Evolutionary conservation across 1,140 invertebrate genomes (phyloP).

Genomic region (Philotrypesis tridentata): DNA sequence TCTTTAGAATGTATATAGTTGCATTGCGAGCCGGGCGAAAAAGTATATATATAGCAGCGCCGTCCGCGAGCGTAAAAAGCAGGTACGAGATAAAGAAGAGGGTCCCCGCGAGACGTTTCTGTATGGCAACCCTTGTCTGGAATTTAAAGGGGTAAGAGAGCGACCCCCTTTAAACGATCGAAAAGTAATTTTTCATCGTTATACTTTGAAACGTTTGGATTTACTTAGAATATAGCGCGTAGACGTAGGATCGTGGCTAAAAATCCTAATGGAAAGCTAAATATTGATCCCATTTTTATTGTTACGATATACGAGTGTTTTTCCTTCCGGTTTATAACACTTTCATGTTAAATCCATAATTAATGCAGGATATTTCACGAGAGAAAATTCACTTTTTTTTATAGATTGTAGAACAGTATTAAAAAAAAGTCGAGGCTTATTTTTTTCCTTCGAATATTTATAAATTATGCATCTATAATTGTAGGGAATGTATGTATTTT

Average conservation of each 20-base stretch:
- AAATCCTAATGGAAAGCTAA: neutral
- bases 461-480: no score
- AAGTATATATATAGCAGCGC: neutral
- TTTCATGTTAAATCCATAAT: no score
- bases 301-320: no score
- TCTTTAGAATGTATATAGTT: neutral
- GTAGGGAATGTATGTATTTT: no score
- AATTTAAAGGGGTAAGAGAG: conserved; percentile 12
- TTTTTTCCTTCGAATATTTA: no score
- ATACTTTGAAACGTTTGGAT: neutral
- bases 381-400: no score
- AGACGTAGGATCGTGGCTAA: neutral
- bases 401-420: no score
- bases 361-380: no score
- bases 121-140: neutral
- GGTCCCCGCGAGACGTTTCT: neutral
- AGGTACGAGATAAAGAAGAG: conserved; percentile 4
- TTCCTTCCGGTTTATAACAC: no score
- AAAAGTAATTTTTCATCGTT: conserved; percentile 20
- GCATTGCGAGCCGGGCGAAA: neutral
- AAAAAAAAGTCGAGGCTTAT: no score
- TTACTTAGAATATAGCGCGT: neutral
- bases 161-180: conserved; percentile 8
- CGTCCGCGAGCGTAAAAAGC: neutral
- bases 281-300: no score